Base-by-base conservation (phyloP, 2,797 vertebrate species). In the Chelonia mydas region DNA sequence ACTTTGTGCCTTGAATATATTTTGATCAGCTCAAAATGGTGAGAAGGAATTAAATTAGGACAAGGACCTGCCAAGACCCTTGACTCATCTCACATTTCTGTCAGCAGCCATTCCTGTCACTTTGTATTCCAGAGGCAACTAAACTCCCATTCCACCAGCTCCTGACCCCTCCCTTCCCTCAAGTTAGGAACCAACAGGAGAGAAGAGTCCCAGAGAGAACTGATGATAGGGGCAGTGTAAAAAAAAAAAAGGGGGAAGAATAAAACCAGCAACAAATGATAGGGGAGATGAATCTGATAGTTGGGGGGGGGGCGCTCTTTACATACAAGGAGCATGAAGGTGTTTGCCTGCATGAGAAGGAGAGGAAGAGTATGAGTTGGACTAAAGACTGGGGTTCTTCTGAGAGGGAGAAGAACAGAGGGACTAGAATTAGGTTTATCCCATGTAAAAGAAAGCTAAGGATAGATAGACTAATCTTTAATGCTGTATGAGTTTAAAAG, bases 391-490 rank as follows among this genome's bases (percentile, higher is more conserved):
- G 3, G 7, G 59, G 21, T 76, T 65, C 53, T 87, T 19, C 78
- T 90, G 21, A n/a, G 93, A 92, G 72, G 37, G 78, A 59, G 25
- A n/a, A 31, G 83, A 78, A 25, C 90, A 55, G 94, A 94, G 83
- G n/a, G 15, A 81, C 72, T 49, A 68, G 47, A 86, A 84, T 84
- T 27, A 25, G 68, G 57, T 90, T 86, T 85, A 57, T 10, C 1
- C 27, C 15, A 13, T 61, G 17, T 27, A 88, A 37, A 84, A 37
- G 50, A 96, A 45, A 92, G 72, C 45, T 25, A 61, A 59, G 84
- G 90, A 68, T 68, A 68, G 94, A 94, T 93, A 89, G 80, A 90
- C 65, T 81, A 31, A 45, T 92, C n/a, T 76, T 33, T n/a, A 90
- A 49, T 33, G 47, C 8, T 90, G n/a, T 76, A 93, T 41, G 5